Base-by-base conservation (phyloP, 2,888 invertebrate genomes). In the Eretmocerus hayati region DNA sequence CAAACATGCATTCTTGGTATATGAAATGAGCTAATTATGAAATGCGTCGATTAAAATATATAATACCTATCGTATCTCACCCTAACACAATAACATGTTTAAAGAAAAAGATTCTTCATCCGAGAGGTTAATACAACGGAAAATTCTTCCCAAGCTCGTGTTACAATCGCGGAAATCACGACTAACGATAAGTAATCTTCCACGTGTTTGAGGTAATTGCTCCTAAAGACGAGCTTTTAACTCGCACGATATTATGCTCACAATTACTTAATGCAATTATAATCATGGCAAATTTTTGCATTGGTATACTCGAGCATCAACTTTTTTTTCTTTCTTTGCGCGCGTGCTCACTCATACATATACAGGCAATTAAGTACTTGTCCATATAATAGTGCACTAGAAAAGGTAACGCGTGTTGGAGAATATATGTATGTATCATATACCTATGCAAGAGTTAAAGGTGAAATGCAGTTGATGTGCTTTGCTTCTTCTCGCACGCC, bases 181-280 rank as follows among this genome's bases (percentile, higher is more conserved):
- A n/a, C n/a, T n/a, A 16, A 13, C 23, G 48, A 45, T 45, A 47
- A 15, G 26, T 18, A 5, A 51, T 53, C 45, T 42, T 16, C 23
- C 40, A 16, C 13, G 35, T 31, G 30, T 19, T 46, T 21, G 15
- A 26, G 9, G 39, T 44, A 46, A 46, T 50, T 47, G 47, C 42
- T n/a, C 37, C 41, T 42, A 36, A 48, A 44, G 23, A 47, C 18
- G 35, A 21, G 38, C 21, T 45, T 36, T 42, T 32, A 36, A 26
- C 26, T 26, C 43, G 22, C 35, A 23, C 9, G 18, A 31, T 16
- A 31, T 42, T 33, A 30, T 20, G 42, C 23, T 32, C 35, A 21
- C 39, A 15, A 32, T 22, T 40, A 30, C 41, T 52, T 46, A 42
- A 46, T 40, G 37, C 43, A 48, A 46, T 48, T 51, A 51, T 46